Percentiles rank a stretch among this genome's conserved stretches.
Conservation (phyloP, 2,888 invertebrate genomes). For the Drosophila mettleri region DNA sequence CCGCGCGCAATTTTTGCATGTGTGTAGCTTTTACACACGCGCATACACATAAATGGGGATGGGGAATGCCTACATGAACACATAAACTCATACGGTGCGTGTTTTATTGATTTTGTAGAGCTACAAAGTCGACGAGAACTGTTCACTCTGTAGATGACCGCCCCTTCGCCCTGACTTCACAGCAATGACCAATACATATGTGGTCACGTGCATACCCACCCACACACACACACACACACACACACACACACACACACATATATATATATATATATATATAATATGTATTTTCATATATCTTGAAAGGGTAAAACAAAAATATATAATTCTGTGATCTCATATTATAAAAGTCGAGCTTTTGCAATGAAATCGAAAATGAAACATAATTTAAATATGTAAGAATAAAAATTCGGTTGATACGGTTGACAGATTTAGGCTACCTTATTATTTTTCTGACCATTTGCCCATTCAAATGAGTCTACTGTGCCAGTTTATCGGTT, state of each 20-base stretch:
- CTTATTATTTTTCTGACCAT: neutral
- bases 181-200: constrained; percentile 7
- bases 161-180: constrained; percentile 5
- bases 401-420: neutral
- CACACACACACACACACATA: neutral
- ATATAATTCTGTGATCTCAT: neutral
- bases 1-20: constrained; percentile 60
- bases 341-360: neutral
- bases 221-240: neutral
- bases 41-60: neutral
- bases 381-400: neutral
- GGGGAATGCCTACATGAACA: constrained; percentile 9
- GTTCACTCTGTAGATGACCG: constrained; percentile 36
- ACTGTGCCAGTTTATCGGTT: constrained; percentile 31
- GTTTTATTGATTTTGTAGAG: constrained; percentile 72
- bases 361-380: no score
- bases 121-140: constrained; percentile 42
- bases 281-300: constrained; percentile 11
- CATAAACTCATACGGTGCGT: constrained; percentile 38
- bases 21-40: constrained; percentile 30
- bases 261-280: neutral
- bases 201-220: neutral
- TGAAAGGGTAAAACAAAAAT: no score
- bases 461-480: constrained; percentile 25
- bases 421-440: neutral